Evolutionary conservation across 2,797 vertebrate species (phyloP).

Genomic region (Graptemys geographica): DNA sequence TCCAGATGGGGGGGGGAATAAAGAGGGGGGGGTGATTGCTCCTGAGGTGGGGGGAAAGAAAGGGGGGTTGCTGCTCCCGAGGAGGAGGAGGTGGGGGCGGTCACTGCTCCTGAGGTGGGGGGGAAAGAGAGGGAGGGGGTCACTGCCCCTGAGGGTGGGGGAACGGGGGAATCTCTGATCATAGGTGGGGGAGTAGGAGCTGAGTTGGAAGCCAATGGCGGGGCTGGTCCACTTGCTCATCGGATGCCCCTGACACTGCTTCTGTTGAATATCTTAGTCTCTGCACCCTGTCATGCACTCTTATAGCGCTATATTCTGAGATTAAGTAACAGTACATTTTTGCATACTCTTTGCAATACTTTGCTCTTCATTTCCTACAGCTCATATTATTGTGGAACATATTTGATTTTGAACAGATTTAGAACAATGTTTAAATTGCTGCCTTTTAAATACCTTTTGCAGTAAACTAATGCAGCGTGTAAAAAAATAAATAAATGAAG

Average conservation of each 20-base stretch:
- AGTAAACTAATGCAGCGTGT: not conserved
- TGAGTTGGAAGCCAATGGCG: not conserved
- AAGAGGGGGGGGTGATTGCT: no score
- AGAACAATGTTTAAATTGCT: not conserved
- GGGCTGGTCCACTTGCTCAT: not conserved
- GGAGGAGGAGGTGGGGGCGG: no score
- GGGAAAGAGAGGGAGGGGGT: no score
- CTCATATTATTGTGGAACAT: not conserved
- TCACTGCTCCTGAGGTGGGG: not conserved
- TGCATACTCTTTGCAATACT: not conserved
- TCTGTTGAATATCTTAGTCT: not conserved
- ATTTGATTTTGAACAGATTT: not conserved
- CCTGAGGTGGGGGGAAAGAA: not conserved
- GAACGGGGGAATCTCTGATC: not conserved
- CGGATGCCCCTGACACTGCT: not conserved
- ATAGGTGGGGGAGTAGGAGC: not conserved
- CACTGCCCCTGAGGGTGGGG: no score
- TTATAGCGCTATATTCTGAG: not conserved
- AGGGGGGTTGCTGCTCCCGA: no score
- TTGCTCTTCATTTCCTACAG: not conserved
- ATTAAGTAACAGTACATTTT: not conserved
- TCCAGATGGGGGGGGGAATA: no score
- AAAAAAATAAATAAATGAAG: not conserved
- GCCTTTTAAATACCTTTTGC: not conserved
- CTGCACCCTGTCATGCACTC: not conserved